phyloP scores from a whole-genome alignment of 1,140 invertebrate species.

The Steinernema feltiae region DNA sequence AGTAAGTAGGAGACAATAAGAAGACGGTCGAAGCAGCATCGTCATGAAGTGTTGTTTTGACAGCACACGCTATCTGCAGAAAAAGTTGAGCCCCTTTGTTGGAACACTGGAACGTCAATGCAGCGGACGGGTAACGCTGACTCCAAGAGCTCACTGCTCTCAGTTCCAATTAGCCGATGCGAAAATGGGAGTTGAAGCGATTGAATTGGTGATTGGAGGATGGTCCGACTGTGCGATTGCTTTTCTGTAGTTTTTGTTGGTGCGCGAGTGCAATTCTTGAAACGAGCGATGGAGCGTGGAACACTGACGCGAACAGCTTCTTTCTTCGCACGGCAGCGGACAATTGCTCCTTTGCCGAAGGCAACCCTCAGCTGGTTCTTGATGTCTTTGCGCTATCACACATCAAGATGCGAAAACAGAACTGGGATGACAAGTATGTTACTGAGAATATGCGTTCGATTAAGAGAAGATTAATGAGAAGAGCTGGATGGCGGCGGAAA shows the following conservation, averaged over 20 bases:
- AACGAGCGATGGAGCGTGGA: slow-evolving; percentile 5
- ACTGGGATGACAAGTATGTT: background rate
- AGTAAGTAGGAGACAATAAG: background rate
- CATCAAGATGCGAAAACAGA: background rate
- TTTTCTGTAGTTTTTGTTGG: background rate
- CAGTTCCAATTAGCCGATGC: background rate
- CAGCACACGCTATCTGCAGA: background rate
- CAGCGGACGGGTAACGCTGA: background rate
- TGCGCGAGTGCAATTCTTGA: slow-evolving; percentile 9
- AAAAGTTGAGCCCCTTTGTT: background rate
- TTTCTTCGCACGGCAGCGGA: background rate
- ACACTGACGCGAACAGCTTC: slow-evolving; percentile 4
- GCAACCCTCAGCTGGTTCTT: slow-evolving; percentile 1
- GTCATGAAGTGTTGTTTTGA: background rate
- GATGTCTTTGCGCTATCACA: background rate
- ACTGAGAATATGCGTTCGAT: background rate
- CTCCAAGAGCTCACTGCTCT: background rate
- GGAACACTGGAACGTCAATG: background rate
- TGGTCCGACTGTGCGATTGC: background rate
- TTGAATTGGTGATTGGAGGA: background rate
- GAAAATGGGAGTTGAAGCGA: background rate
- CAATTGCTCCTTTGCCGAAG: slow-evolving; percentile 2
- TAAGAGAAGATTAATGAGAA: background rate
- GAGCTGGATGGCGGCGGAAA: no score
- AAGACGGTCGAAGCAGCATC: background rate